These are phyloP conservation scores for Ceryle rudis DNA, from an alignment of 2,797 vertebrate species.

Conservation along the genomic window DNA sequence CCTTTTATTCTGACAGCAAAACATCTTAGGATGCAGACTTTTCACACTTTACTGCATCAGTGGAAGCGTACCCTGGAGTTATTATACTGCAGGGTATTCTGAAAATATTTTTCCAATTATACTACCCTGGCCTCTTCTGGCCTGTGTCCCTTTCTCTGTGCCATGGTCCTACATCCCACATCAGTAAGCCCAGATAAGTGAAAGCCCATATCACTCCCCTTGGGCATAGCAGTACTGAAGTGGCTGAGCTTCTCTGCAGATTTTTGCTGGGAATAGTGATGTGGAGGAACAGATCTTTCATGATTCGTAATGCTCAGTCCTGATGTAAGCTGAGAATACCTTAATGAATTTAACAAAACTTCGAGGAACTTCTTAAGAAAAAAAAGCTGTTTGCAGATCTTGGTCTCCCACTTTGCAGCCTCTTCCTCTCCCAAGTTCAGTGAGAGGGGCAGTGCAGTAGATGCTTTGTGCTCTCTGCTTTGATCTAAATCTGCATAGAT, in stretches of 20 bases:
- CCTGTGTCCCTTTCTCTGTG: neutral
- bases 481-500: neutral
- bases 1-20: neutral
- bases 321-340: neutral
- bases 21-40: fast-evolving
- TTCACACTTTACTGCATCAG: neutral
- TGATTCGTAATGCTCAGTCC: neutral
- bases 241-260: neutral
- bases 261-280: neutral
- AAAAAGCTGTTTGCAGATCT: neutral
- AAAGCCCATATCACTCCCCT: neutral
- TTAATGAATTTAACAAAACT: neutral
- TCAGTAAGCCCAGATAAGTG: neutral
- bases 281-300: neutral
- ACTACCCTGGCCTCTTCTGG: neutral
- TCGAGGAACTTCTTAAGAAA: neutral
- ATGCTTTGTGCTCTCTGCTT: neutral
- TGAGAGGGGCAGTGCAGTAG: neutral
- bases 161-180: neutral
- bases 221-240: neutral
- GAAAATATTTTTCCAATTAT: neutral
- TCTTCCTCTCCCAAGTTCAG: neutral
- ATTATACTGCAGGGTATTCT: neutral
- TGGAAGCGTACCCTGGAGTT: neutral
- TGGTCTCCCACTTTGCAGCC: neutral